A percentile compares a stretch with the other conserved stretches of the same genome.
phyloP scores from a whole-genome alignment of 53 echinoderm and acorn worm species.

The Stichopus horrens region DNA sequence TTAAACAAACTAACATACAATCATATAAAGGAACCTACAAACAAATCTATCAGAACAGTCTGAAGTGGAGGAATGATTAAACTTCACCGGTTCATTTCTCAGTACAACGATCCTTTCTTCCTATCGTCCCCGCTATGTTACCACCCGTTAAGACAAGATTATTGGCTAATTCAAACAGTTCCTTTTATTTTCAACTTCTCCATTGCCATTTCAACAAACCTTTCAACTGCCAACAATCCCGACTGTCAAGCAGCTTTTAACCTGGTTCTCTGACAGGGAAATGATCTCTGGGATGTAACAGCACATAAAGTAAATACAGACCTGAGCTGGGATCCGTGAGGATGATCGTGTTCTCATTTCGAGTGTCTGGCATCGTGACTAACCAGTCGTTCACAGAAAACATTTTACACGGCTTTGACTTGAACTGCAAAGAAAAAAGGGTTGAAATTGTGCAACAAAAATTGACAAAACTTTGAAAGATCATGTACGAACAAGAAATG shows the following conservation, averaged over 20 bases:
- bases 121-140: too few relatives aligned
- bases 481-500: too few relatives aligned
- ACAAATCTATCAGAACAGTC: too few relatives aligned
- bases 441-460: too few relatives aligned
- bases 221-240: neutral
- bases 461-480: too few relatives aligned
- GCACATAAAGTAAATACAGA: conserved; percentile 16
- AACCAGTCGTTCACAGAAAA: conserved; percentile 91
- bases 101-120: too few relatives aligned
- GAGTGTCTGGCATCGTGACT: conserved; percentile 84
- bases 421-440: conserved; percentile 59
- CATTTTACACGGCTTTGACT: conserved; percentile 91
- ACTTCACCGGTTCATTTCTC: too few relatives aligned
- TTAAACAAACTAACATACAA: too few relatives aligned
- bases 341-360: conserved; percentile 70
- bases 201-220: neutral
- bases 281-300: neutral
- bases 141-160: too few relatives aligned
- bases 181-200: neutral
- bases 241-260: neutral
- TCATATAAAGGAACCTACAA: too few relatives aligned
- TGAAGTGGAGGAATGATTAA: too few relatives aligned
- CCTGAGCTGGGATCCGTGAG: conserved; percentile 93
- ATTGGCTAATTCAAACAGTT: too few relatives aligned
- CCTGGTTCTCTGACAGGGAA: neutral